These are phyloP conservation scores for Rattus rattus DNA, from an alignment of 2,113 vertebrate species.

Conservation along the genomic window DNA sequence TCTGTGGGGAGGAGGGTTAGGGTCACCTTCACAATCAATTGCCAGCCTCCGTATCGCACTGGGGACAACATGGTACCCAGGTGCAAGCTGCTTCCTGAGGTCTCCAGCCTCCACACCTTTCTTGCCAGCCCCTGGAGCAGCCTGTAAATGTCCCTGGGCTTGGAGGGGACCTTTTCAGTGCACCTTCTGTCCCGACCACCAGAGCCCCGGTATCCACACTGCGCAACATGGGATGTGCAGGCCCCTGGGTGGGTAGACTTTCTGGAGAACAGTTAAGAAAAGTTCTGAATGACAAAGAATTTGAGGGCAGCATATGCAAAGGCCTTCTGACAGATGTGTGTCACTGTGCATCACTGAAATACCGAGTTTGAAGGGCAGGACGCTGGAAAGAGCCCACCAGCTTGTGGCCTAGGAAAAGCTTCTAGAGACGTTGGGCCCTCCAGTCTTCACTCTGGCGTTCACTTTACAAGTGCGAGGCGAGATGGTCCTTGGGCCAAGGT, in stretches of 20 bases:
- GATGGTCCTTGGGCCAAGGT: background rate
- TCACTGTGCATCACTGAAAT: background rate
- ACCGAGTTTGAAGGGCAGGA: background rate
- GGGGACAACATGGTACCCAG: background rate
- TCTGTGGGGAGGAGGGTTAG: background rate
- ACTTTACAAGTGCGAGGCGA: background rate
- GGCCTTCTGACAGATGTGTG: background rate
- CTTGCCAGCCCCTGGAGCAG: background rate
- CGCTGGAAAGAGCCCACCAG: background rate
- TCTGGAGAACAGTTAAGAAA: background rate
- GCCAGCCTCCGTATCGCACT: background rate
- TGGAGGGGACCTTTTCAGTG: background rate
- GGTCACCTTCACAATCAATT: background rate
- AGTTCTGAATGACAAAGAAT: background rate
- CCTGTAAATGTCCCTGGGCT: constrained; percentile 54
- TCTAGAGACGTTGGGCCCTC: background rate
- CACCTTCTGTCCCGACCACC: background rate
- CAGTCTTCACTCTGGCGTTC: background rate
- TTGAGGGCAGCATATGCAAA: background rate
- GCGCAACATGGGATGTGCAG: background rate
- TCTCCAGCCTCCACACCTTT: background rate
- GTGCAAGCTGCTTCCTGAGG: background rate
- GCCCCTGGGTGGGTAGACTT: background rate
- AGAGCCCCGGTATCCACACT: no score
- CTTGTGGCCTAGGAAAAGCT: background rate